Base-by-base conservation (phyloP, 1,140 invertebrate species). In the Musca vetustissima region DNA sequence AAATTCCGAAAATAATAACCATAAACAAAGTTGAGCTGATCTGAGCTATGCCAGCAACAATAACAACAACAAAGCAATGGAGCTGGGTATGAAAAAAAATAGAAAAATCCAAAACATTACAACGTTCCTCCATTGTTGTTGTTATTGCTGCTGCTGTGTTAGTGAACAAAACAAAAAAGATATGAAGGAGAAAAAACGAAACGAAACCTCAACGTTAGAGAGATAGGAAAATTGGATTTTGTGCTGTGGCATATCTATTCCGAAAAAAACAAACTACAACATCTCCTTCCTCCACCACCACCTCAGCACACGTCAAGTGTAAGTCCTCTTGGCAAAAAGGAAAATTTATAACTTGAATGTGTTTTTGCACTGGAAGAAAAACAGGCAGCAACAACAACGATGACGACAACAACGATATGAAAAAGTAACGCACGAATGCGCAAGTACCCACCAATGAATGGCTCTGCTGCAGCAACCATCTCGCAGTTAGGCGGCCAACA, bases 341-440 rank as follows among this genome's bases (percentile, higher is more conserved):
- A 11, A 43, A 43, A 43, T 43, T 43, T 43, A 43, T 43, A 9
- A 13, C 36, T 43, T 43, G 36, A 43, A 43, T 43, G 36, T 43
- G n/a, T n/a, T n/a, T n/a, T 43, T 6, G 36, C 4, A 13, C 1
- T 28, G 28, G 36, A 53, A 53, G 19, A 17, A 8, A 7, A 53
- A 61, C 8, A 61, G 8, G 49, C n/a, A 61, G 7, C 22, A 13
- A 25, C n/a, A 59, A 59, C 55, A 21, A 4, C 3, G 13, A 59
- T 21, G n/a, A n/a, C n/a, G 28, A 61, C 8, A 61, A 61, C 19
- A 24, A 15, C 24, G 15, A 28, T 14, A 25, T 22, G n/a, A 52
- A 52, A n/a, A 52, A 52, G 49, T 52, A 52, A 52, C 49, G 49
- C 49, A 52, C 49, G 49, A 52, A 52, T 52, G 49, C 49, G 49